Conservation (phyloP, 2,113 vertebrate genomes). For the Platysteira castanea region DNA sequence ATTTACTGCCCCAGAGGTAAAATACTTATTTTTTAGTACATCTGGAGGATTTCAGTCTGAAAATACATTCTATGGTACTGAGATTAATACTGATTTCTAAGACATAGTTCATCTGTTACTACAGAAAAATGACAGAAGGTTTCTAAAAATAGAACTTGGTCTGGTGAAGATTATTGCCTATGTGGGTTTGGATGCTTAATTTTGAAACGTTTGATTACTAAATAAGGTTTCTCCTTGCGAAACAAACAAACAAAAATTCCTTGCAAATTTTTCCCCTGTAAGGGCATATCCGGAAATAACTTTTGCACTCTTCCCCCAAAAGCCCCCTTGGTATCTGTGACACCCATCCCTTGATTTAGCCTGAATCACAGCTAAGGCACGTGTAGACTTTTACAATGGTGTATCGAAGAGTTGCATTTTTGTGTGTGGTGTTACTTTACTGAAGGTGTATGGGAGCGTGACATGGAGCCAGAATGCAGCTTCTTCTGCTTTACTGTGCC, state of each 20-base stretch:
- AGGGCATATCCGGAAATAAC: neutral
- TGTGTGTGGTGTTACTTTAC: neutral
- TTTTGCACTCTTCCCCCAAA: neutral
- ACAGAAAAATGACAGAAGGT: neutral
- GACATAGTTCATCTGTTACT: neutral
- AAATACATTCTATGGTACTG: neutral
- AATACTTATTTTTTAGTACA: neutral
- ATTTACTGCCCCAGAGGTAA: neutral
- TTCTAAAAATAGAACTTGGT: neutral
- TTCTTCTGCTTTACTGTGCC: neutral
- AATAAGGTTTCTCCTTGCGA: neutral
- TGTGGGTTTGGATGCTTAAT: neutral
- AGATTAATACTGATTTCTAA: neutral
- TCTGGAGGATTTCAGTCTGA: neutral
- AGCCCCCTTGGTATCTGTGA: neutral
- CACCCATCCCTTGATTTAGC: neutral
- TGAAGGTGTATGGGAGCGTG: neutral
- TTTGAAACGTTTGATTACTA: neutral
- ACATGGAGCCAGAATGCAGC: neutral
- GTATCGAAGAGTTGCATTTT: too few species aligned
- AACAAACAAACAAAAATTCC: neutral
- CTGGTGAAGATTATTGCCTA: neutral
- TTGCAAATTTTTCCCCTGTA: neutral
- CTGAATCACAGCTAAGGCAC: neutral
- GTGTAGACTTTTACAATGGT: accelerated